Base-by-base conservation (phyloP, 2,888 invertebrate species). In the Drosophila cyrtoloma region DNA sequence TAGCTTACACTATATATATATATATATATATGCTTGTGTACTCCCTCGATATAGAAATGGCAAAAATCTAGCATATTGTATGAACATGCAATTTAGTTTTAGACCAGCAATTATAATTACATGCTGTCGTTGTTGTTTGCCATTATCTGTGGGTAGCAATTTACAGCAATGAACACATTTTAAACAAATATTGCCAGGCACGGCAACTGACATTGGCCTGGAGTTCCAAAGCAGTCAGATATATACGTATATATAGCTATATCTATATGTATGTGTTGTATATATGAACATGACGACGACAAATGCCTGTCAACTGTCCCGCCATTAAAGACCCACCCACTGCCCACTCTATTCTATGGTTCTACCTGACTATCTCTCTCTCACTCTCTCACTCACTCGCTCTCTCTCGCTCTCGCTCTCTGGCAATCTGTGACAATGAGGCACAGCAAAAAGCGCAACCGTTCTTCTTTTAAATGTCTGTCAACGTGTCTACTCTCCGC, bases 181-280 rank as follows among this genome's bases (percentile, higher is more conserved):
- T 81, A 87, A 86, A 89, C 91, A 91, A 92, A 91, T 90, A 92
- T 88, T 79, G 81, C 75, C 83, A 60, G 63, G 76, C 88, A 86
- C 82, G 85, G 81, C 74, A 89, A 79, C 77, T 80, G 86, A 82
- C 89, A 89, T 80, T 90, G 73, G 64, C 89, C 42, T 12, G 16
- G 26, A n/a, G 12, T n/a, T n/a, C 44, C 37, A 32, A 7, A 42
- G n/a, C 30, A 51, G 19, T 69, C 32, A 52, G 5, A 33, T 51
- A 26, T 37, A 35, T 9, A 28, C 7, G 28, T 14, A 39, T 16
- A 67, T 71, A 3, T 53, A 16, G 16, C 22, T 55, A 71, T 75
- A 35, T 19, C 1, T 26, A 9, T 39, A 69, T 79, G 9, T 53
- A n/a, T 56, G 69, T 79, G 5, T 19, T 83, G 5, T 19, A 12